Conservation (phyloP, 2,888 invertebrate genomes). For the Epinotia nisella region DNA sequence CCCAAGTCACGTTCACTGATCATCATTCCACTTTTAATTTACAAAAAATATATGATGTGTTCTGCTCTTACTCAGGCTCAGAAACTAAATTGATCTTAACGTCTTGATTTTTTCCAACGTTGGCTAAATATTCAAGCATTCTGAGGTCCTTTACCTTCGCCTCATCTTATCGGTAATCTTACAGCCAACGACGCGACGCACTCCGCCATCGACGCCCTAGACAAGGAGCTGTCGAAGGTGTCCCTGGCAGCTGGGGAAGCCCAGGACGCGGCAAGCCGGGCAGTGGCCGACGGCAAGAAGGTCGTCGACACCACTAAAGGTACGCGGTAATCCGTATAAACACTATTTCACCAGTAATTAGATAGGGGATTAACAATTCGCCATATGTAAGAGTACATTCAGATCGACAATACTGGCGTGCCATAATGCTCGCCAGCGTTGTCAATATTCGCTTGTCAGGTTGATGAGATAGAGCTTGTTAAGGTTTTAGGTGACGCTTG, state of each 20-base stretch:
- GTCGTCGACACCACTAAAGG: constrained; percentile 79
- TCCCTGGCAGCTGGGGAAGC: constrained; percentile 79
- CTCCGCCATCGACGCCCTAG: constrained; percentile 81
- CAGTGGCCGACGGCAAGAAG: constrained; percentile 79
- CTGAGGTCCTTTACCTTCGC: no score
- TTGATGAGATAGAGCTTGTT: no score
- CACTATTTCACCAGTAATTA: neutral
- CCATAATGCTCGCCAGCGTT: no score
- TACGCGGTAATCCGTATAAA: no score
- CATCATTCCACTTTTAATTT: no score
- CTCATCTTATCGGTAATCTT: constrained; percentile 24
- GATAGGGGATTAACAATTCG: no score
- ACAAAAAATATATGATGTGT: no score
- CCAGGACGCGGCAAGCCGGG: constrained; percentile 73
- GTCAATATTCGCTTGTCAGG: no score
- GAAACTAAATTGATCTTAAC: no score
- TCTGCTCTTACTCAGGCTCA: no score
- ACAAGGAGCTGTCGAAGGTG: constrained; percentile 81
- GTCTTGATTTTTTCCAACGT: neutral
- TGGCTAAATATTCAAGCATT: neutral
- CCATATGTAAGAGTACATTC: neutral
- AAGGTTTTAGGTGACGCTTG: neutral
- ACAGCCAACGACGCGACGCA: constrained; percentile 76
- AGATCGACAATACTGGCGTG: no score
- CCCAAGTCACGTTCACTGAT: no score